Evolutionary conservation across 2,113 vertebrate species (phyloP).

Genomic region (Columba janthina): DNA sequence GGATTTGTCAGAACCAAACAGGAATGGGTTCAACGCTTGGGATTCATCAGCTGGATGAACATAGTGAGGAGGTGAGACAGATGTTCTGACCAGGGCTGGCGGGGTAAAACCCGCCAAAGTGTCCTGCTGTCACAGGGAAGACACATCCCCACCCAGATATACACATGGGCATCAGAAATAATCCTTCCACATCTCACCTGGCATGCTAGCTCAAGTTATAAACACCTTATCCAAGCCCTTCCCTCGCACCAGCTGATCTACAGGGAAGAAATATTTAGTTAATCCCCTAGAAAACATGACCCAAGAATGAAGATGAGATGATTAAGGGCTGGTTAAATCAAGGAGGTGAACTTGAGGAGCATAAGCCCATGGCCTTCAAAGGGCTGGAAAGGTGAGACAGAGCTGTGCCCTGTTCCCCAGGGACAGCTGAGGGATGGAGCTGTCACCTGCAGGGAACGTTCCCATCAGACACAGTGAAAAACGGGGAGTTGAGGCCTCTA

Average conservation of each 20-base stretch:
- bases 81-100: rapidly evolving
- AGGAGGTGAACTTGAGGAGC: not conserved
- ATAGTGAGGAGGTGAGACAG: rapidly evolving
- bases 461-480: not conserved
- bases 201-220: not conserved
- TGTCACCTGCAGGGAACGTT: not conserved
- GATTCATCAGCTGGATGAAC: not conserved
- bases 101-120: rapidly evolving
- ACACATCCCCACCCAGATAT: rapidly evolving
- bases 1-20: not conserved
- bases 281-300: not conserved
- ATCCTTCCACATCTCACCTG: not conserved
- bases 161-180: not conserved
- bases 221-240: not conserved
- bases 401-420: rapidly evolving
- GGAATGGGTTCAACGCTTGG: rapidly evolving
- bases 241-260: not conserved
- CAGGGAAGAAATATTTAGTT: not conserved
- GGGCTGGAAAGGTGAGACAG: rapidly evolving
- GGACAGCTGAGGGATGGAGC: not conserved
- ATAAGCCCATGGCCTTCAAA: not conserved
- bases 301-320: too few relatives aligned
- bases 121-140: not conserved
- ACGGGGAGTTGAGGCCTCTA: not conserved
- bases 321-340: not conserved